Base-by-base conservation (phyloP, 2,113 vertebrate genomes). In the Hiodon tergisus region DNA sequence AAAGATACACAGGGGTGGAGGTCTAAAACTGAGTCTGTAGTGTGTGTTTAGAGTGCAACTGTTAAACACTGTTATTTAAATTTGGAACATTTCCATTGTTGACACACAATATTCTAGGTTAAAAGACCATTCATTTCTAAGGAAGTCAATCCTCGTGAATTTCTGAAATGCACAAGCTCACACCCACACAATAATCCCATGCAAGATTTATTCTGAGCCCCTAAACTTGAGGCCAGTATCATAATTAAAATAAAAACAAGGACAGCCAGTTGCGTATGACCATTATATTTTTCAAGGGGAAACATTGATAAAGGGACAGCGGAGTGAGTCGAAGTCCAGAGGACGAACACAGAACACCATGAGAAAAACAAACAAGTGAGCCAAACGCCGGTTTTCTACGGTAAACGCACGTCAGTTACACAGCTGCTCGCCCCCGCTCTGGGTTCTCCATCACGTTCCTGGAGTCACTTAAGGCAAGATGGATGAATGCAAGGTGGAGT, bases 401-500 rank as follows among this genome's bases (percentile, higher is more conserved):
- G 67, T 74, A 31, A 78, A 81, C 63, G 73, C 3, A 48, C 54
- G 57, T 65, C 61, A 74, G 73, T 78, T 78, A 74, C 79, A 77
- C 31, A 31, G 31, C 31, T 31, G 31, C 31, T 31, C 31, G 31
- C 31, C 31, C 31, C 31, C 31, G 31, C 31, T 31, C 31, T 31
- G 31, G 79, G 31, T 73, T n/a, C 65, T 83, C 76, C 11, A 50
- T 62, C 67, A 63, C 80, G 69, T 79, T 82, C 72, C 62, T 78
- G 67, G 9, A 76, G 76, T 86, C 67, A 17, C 79, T 86, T 85
- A 87, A 89, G 85, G 83, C 85, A 83, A 86, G 79, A 82, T 77
- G 52, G 31, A 67, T 85, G 73, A 81, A 83, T 80, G 65, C 77
- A 80, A 84, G 75, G 77, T 63, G 17, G 54, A 0, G 0, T 11